A percentile compares a stretch with the other conserved stretches of the same genome.
These are phyloP conservation scores for Lepus oiostolus DNA, from an alignment of 2,797 vertebrate genomes.

Conservation along the genomic window DNA sequence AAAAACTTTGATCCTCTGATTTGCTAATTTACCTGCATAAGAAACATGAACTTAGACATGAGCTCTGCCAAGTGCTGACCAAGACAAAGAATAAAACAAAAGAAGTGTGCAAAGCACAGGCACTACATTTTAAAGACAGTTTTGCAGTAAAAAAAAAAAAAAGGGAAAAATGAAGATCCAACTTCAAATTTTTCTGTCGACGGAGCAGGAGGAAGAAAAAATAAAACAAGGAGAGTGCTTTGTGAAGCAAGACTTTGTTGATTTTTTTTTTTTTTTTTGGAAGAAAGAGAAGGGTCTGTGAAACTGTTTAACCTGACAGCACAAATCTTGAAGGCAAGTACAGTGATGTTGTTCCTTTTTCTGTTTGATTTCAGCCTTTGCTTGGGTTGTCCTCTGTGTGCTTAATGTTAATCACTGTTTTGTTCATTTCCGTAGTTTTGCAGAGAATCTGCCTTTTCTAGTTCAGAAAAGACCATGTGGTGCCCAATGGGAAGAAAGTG, in stretches of 20 bases:
- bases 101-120: conserved; percentile 35
- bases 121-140: conserved; percentile 43
- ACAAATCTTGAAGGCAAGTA: neutral
- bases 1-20: conserved; percentile 10
- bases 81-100: conserved; percentile 63
- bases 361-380: conserved; percentile 26
- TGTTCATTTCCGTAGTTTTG: conserved; percentile 57
- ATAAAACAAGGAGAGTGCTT: neutral
- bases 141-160: neutral
- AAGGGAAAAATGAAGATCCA: neutral
- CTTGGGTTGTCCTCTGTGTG: conserved; percentile 21
- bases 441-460: conserved; percentile 30
- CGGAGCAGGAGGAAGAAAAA: conserved; percentile 34
- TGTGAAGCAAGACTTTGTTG: conserved; percentile 45
- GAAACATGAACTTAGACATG: conserved; percentile 31
- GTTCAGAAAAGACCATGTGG: neutral
- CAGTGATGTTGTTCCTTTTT: conserved; percentile 18
- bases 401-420: conserved; percentile 55
- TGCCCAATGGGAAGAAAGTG: neutral
- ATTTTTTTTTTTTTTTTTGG: neutral
- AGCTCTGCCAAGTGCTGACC: conserved; percentile 36
- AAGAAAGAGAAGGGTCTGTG: neutral
- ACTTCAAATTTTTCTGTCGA: conserved; percentile 51
- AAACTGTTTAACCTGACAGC: conserved; percentile 19
- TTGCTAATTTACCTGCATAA: conserved; percentile 56